These are phyloP conservation scores for Bufo gargarizans DNA, from an alignment of 2,113 vertebrate genomes.

Conservation along the genomic window DNA sequence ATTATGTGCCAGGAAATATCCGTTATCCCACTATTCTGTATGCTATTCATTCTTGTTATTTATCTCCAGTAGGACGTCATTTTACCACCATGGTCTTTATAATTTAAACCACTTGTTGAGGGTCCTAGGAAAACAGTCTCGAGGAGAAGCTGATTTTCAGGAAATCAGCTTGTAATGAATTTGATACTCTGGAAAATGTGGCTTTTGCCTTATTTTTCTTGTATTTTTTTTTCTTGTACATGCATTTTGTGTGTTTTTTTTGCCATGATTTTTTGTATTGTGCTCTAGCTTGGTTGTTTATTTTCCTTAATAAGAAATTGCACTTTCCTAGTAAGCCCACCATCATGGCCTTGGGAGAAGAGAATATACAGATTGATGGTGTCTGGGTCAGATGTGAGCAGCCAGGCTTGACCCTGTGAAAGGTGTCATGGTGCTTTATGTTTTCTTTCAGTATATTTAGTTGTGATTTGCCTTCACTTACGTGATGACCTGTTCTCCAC, in stretches of 20 bases:
- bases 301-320: not conserved
- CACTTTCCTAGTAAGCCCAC: no score
- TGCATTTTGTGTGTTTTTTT: no score
- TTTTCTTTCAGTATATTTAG: not conserved
- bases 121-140: not conserved
- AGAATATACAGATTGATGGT: not conserved
- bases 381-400: not conserved
- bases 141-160: not conserved
- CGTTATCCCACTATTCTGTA: conserved; percentile 35
- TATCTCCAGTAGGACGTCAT: not conserved
- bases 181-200: not conserved
- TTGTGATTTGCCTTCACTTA: not conserved
- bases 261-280: no score
- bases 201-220: not conserved
- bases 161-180: not conserved
- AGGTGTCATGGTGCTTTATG: not conserved
- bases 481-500: conserved; percentile 56
- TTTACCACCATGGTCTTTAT: conserved; percentile 35
- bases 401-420: not conserved
- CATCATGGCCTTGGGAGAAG: no score
- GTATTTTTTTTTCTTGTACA: no score
- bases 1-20: conserved; percentile 48
- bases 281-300: not conserved
- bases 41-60: conserved; percentile 26
- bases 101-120: conserved; percentile 42